Evolutionary conservation across 2,113 vertebrate species (phyloP).

Genomic region (Corythornis madagascariensis): DNA sequence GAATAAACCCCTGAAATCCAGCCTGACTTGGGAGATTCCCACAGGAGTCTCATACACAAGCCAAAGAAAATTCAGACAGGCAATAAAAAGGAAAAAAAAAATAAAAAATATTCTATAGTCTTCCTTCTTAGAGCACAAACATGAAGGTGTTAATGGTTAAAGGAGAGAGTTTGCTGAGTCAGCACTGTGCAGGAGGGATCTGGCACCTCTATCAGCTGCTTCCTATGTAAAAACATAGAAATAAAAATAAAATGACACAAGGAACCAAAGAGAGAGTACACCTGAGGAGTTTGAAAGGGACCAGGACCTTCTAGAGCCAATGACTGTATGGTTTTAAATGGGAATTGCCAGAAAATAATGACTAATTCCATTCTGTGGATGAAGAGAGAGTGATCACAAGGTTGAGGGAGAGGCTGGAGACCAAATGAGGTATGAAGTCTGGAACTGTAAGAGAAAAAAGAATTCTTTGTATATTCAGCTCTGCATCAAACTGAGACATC

Average conservation of each 20-base stretch:
- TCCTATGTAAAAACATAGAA: neutral
- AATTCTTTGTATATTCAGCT: neutral
- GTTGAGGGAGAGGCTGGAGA: neutral
- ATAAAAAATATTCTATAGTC: too few species aligned
- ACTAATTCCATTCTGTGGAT: neutral
- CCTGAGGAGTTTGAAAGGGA: neutral
- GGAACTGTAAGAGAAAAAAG: neutral
- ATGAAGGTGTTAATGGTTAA: neutral
- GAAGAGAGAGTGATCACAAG: neutral
- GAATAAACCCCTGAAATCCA: neutral
- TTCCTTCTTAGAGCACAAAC: neutral
- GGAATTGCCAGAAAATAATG: neutral
- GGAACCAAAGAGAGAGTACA: neutral
- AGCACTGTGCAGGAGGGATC: neutral
- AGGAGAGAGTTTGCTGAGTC: neutral
- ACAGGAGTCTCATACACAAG: neutral
- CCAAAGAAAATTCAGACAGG: neutral
- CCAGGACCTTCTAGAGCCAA: rapidly evolving
- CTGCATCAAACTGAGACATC: neutral
- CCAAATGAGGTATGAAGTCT: neutral
- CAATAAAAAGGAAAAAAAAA: neutral
- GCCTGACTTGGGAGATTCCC: neutral
- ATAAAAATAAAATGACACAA: neutral
- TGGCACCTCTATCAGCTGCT: neutral
- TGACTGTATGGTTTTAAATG: neutral